phyloP scores from a whole-genome alignment of 2,113 vertebrate genomes.

The Silurus glanis region DNA sequence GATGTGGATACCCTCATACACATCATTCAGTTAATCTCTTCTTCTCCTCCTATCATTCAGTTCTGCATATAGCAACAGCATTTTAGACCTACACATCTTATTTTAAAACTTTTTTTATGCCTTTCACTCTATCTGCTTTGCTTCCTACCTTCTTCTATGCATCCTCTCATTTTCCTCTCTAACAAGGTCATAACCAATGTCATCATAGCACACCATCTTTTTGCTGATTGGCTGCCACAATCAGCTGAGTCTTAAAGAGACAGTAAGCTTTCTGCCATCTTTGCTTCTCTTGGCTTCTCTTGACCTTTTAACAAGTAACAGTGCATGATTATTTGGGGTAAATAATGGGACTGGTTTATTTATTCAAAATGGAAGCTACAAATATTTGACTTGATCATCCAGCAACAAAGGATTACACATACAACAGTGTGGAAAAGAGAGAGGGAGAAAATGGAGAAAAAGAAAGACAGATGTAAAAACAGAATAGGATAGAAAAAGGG shows the following conservation, averaged over 20 bases:
- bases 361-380: constrained; percentile 3
- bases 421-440: neutral
- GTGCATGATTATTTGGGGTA: constrained; percentile 19
- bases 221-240: constrained; percentile 59
- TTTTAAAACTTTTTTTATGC: neutral
- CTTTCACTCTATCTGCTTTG: constrained; percentile 8
- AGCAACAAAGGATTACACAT: neutral
- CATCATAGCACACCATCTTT: constrained; percentile 47
- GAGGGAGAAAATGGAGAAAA: neutral
- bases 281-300: neutral
- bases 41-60: neutral
- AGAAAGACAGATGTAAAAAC: neutral
- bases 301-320: neutral
- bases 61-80: neutral
- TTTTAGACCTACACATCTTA: neutral
- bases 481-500: neutral
- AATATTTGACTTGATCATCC: neutral
- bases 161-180: constrained; percentile 45
- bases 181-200: constrained; percentile 71
- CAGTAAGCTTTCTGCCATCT: constrained; percentile 52
- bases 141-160: constrained; percentile 35
- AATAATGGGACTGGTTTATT: constrained; percentile 3
- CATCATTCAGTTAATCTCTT: neutral
- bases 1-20: constrained; percentile 3
- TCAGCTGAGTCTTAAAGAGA: constrained; percentile 65